A percentile compares a stretch with the other conserved stretches of the same genome.
These are phyloP conservation scores for Drosophila tropicalis DNA, from an alignment of 1,140 invertebrate genomes.

Conservation along the genomic window DNA sequence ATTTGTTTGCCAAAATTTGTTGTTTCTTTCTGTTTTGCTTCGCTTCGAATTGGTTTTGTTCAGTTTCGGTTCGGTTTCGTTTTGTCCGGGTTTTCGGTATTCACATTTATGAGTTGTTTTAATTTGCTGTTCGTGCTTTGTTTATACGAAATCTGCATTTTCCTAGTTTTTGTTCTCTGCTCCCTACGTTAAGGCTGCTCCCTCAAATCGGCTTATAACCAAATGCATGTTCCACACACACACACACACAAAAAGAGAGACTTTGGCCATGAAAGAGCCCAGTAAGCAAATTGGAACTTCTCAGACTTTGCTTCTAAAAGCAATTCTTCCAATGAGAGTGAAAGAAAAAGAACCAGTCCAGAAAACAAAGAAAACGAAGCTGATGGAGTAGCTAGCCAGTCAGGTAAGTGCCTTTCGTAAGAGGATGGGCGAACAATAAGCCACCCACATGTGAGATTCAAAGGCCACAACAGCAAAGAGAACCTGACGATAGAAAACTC, in stretches of 20 bases:
- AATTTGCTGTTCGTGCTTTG: conserved; percentile 76
- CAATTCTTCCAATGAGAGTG: not conserved
- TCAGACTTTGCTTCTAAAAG: not conserved
- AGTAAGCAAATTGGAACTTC: conserved; percentile 37
- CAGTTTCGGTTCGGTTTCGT: not conserved
- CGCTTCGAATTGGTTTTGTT: conserved; percentile 4
- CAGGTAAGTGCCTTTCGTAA: not conserved
- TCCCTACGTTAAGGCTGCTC: conserved; percentile 1
- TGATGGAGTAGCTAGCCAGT: not conserved
- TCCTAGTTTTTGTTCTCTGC: conserved; percentile 13
- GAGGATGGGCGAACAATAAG: not conserved
- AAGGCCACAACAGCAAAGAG: too few species aligned
- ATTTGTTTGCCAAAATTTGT: conserved; percentile 44
- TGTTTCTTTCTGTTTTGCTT: conserved; percentile 9
- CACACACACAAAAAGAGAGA: too few species aligned
- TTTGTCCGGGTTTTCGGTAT: conserved; percentile 17
- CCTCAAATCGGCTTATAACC: conserved; percentile 58
- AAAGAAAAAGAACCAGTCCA: not conserved
- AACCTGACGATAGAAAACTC: too few species aligned
- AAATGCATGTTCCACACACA: conserved; percentile 38
- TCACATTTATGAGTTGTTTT: conserved; percentile 65
- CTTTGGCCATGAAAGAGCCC: not conserved
- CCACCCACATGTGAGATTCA: not conserved
- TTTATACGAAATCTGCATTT: conserved; percentile 63
- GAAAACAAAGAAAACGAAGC: conserved; percentile 9